Evolutionary conservation across 2,888 invertebrate genomes (phyloP), one percentile per base, ranked within the genome.

Genomic region (Lagria hirta): DNA sequence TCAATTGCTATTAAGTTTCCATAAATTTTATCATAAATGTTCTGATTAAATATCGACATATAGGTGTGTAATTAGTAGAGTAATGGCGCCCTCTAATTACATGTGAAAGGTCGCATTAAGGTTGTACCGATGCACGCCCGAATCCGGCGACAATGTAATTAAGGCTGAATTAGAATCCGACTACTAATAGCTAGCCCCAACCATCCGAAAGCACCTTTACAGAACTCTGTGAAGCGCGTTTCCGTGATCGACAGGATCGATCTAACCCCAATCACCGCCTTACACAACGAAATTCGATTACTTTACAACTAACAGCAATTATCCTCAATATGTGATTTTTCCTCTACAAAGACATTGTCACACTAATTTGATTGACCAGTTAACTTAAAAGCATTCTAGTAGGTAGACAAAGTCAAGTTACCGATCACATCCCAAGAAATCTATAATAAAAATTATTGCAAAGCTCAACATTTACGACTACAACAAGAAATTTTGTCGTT

Each of bases 91-190:
- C 60, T 61, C 62, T 68, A 70, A 70, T 69, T 68, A 65, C 61
- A 68, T 61, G 65, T 62, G 66, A 67, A 69, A 68, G 69, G 66
- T 66, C 65, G 59, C 63, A 54, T 59, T 59, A 54, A 52, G 53
- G 49, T 34, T 42, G 42, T 44, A 41, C 49, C 45, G 46, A 40
- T 45, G 45, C 45, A 45, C 40, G 30, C 48, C 58, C 56, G 62
- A 62, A 64, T 62, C 59, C 62, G 60, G 64, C 65, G 63, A 66
- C 68, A 67, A 67, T 64, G 68, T 68, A 68, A 69, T 69, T 68
- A 69, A 65, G 62, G 55, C 55, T 61, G 64, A 68, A 69, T 69
- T 67, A 64, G 66, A 65, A 64, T 65, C 60, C 58, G 52, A 58
- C 55, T 54, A 22, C 46, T 45, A 45, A 44, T 44, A 44, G 44